Conservation (phyloP, 2,797 vertebrate genomes). For the Enteromius thamalakanensis region DNA sequence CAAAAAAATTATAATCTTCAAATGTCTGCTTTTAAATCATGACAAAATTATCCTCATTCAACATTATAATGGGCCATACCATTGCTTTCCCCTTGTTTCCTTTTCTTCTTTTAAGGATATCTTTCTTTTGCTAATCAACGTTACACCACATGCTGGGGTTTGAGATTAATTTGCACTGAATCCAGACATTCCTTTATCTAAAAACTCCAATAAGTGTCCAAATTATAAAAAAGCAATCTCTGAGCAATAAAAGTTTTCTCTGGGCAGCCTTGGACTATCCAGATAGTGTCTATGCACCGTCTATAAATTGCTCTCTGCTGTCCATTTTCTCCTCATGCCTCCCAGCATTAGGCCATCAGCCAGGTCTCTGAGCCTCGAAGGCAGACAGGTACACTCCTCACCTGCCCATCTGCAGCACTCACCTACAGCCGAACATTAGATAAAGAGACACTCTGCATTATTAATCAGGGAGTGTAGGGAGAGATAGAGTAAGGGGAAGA, state of each 20-base stretch:
- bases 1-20: neutral
- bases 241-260: neutral
- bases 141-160: neutral
- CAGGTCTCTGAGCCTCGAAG: constrained; percentile 72
- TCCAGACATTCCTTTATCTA: neutral
- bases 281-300: constrained; percentile 42
- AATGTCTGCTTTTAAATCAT: neutral
- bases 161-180: neutral
- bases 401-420: constrained; percentile 66
- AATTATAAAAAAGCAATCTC: neutral
- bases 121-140: neutral
- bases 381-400: constrained; percentile 74
- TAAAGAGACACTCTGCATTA: constrained; percentile 77
- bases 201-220: neutral
- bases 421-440: constrained; percentile 76
- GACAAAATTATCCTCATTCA: neutral
- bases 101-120: neutral
- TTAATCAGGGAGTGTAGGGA: constrained; percentile 66
- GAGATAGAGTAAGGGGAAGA: constrained; percentile 26
- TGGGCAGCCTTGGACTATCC: constrained; percentile 40
- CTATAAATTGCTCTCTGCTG: constrained; percentile 22
- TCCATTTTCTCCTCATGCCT: constrained; percentile 4
- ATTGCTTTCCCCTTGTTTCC: neutral
- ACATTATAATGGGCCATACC: neutral
- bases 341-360: constrained; percentile 54